Base-by-base conservation (phyloP, 2,797 vertebrate genomes). In the Sebastes paucispinis region DNA sequence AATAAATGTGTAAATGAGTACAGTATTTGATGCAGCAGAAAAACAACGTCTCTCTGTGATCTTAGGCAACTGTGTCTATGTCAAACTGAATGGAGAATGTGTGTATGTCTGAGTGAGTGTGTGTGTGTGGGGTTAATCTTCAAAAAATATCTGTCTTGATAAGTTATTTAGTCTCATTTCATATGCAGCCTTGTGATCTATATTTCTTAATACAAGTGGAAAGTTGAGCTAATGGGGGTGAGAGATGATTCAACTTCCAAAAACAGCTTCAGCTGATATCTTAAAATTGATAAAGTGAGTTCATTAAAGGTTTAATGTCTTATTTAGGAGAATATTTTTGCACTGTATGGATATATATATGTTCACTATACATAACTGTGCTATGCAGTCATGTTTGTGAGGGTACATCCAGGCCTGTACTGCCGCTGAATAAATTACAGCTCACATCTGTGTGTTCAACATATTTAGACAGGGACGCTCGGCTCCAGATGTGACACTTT, bases 401-500 rank as follows among this genome's bases (percentile, higher is more conserved):
- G 9, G n/a, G 2, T 73, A 12, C 1, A n/a, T 14, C 34, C 29
- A 5, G 5, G 18, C 50, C 54, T n/a, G 22, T 58, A 36, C 34
- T 57, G 25, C 2, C 58, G 75, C 12, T 71, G 65, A 79, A 87
- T 84, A 76, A 74, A 80, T 82, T 52, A 57, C 20, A 36, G 0
- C 36, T 70, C 63, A 68, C 71, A 76, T 75, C 63, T 87, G 78
- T 54, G 72, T 73, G 57, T 83, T 79, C 58, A 71, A 87, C 77
- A 36, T 73, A 66, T 83, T 78, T 68, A 63, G 81, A 81, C 84
- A 65, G 58, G 75, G 73, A 75, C 12, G 63, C 81, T 86, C 4
- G 2, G 54, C 73, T 86, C 79, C 79, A 88, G 79, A 74, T 85
- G 84, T 81, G 78, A 59, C 22, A 39, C 43, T 74, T 78, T 87